Evolutionary conservation across 1,140 invertebrate species (phyloP).

Genomic region (Lerema accius): DNA sequence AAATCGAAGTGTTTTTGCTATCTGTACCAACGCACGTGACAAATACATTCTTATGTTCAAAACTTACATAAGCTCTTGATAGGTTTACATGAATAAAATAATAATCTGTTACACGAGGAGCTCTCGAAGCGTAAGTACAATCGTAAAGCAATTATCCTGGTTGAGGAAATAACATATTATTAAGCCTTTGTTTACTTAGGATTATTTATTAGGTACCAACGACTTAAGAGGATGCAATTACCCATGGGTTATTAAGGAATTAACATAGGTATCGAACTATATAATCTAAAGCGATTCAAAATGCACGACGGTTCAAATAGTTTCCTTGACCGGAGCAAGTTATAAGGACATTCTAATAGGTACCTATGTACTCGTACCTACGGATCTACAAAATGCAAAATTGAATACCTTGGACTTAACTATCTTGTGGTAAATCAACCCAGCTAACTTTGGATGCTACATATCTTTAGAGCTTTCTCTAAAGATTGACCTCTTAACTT

Average conservation of each 20-base stretch:
- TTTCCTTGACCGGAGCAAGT: too few relatives aligned
- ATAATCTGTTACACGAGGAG: background rate
- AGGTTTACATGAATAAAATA: background rate
- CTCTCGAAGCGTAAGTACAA: background rate
- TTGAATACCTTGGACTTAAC: too few relatives aligned
- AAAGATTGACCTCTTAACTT: too few relatives aligned
- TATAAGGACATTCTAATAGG: too few relatives aligned
- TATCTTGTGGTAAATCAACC: too few relatives aligned
- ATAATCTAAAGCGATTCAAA: background rate
- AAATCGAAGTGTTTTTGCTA: background rate
- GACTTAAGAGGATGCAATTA: slow-evolving; percentile 55
- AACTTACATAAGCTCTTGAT: background rate
- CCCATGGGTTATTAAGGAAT: slow-evolving; percentile 43
- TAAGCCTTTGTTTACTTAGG: slow-evolving; percentile 12
- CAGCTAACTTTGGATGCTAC: too few relatives aligned
- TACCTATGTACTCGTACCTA: too few relatives aligned
- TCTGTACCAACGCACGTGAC: too few relatives aligned
- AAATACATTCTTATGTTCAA: background rate
- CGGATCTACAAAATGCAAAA: too few relatives aligned
- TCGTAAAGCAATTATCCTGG: background rate
- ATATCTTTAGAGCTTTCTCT: too few relatives aligned
- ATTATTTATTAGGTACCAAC: slow-evolving; percentile 6
- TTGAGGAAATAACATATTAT: slow-evolving; percentile 7
- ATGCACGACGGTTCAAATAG: background rate
- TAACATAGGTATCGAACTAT: slow-evolving; percentile 36